Percentiles rank a stretch among this genome's conserved stretches.
Evolutionary conservation across 2,888 invertebrate genomes (phyloP).

Genomic region (Malacosoma neustria): DNA sequence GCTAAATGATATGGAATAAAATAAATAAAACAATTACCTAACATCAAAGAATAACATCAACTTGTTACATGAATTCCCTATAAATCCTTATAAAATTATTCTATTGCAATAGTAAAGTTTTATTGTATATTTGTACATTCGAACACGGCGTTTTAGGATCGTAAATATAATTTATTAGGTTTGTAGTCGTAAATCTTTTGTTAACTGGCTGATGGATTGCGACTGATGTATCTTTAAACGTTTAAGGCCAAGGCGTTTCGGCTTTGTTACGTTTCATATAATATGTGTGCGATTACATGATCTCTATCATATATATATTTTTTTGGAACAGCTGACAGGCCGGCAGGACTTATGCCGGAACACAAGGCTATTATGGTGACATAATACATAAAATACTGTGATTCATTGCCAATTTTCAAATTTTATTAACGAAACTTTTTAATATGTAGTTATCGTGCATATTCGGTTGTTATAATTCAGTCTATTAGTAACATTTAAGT

Average conservation of each 20-base stretch:
- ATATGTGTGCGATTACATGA: too few species aligned
- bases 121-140: background rate
- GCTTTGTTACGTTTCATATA: background rate
- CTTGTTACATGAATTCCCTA: background rate
- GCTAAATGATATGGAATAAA: too few species aligned
- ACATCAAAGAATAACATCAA: background rate
- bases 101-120: background rate
- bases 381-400: too few species aligned
- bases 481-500: too few species aligned
- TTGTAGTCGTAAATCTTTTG: background rate
- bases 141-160: background rate
- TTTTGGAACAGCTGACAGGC: too few species aligned
- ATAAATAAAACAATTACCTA: background rate
- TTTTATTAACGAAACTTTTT: too few species aligned
- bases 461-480: too few species aligned
- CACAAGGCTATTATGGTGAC: too few species aligned
- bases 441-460: too few species aligned
- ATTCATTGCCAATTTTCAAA: too few species aligned
- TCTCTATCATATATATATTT: too few species aligned
- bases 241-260: background rate
- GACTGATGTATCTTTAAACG: background rate
- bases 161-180: background rate
- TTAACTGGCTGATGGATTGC: background rate
- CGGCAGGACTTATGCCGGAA: too few species aligned
- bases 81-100: background rate